Evolutionary conservation across 2,797 vertebrate species (phyloP).

Genomic region (Pipistrellus kuhlii): DNA sequence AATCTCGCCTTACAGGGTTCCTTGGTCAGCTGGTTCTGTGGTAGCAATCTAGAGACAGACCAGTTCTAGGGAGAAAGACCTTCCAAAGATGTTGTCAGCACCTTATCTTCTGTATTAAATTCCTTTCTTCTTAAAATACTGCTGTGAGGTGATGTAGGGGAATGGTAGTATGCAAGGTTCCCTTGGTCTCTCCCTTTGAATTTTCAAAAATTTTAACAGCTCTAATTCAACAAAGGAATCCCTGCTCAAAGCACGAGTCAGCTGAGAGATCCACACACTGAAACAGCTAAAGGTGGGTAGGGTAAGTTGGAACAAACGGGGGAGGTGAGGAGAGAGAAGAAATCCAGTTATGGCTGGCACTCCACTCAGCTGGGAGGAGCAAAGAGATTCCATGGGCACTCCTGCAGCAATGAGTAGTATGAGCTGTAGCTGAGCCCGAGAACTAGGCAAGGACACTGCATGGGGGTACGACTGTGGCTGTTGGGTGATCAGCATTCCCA

Average conservation of each 20-base stretch:
- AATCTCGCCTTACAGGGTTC: neutral
- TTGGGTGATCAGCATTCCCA: neutral
- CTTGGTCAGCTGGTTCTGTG: neutral
- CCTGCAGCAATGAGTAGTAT: neutral
- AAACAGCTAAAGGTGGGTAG: neutral
- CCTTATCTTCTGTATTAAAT: neutral
- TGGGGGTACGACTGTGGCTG: neutral
- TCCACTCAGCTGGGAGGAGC: neutral
- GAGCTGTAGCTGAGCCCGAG: neutral
- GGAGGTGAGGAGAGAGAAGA: neutral
- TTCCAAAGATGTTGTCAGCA: neutral
- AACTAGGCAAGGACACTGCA: neutral
- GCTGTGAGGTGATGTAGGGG: neutral
- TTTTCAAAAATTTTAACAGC: neutral
- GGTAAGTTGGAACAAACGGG: neutral
- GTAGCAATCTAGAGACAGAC: neutral
- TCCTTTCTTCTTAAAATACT: neutral
- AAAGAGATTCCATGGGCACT: neutral
- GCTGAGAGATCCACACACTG: neutral
- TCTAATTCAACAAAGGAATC: neutral
- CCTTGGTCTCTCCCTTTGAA: neutral
- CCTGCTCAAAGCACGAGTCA: neutral
- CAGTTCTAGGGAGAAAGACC: neutral
- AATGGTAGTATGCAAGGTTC: neutral
- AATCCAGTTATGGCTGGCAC: neutral